Conservation (phyloP, 2,888 invertebrate species). For the Spodoptera picta region DNA sequence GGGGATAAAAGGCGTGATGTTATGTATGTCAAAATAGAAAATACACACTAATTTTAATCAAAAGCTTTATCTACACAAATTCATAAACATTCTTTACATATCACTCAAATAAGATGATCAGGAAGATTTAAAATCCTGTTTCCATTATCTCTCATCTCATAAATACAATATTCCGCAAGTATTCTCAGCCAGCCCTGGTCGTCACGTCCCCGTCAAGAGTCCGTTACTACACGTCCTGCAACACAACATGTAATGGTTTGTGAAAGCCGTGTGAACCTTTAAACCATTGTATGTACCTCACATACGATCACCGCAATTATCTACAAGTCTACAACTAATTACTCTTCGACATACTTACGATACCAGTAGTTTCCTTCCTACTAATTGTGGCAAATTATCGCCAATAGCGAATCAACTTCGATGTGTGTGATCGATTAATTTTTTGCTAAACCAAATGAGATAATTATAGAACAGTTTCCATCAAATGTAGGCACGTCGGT, state of each 20-base stretch:
- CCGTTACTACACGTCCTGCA: slow-evolving; percentile 72
- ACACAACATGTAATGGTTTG: slow-evolving; percentile 73
- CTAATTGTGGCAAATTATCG: slow-evolving; percentile 25
- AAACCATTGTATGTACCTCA: slow-evolving; percentile 79
- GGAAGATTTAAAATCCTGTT: no score
- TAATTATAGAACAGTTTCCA: slow-evolving; percentile 35
- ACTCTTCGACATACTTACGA: slow-evolving; percentile 65
- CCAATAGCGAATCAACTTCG: slow-evolving; percentile 2
- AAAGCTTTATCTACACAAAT: no score
- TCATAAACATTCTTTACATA: no score
- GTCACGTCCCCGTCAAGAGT: slow-evolving; percentile 56
- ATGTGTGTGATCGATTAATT: slow-evolving; percentile 22
- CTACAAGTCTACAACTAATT: slow-evolving; percentile 70
- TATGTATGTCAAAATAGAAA: no score
- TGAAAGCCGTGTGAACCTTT: slow-evolving; percentile 83
- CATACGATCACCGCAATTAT: slow-evolving; percentile 75
- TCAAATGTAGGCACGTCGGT: slow-evolving; percentile 23
- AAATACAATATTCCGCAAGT: slow-evolving; percentile 20
- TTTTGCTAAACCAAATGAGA: slow-evolving; percentile 29
- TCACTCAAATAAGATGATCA: no score
- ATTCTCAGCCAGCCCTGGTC: slow-evolving; percentile 55
- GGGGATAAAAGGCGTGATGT: no score
- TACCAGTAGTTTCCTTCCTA: slow-evolving; percentile 46
- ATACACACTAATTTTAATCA: no score
- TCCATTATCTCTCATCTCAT: slow-evolving; percentile 23